These are phyloP conservation scores for Chiridota heheva DNA, from an alignment of 35 echinoderm and acorn worm species.

Conservation along the genomic window DNA sequence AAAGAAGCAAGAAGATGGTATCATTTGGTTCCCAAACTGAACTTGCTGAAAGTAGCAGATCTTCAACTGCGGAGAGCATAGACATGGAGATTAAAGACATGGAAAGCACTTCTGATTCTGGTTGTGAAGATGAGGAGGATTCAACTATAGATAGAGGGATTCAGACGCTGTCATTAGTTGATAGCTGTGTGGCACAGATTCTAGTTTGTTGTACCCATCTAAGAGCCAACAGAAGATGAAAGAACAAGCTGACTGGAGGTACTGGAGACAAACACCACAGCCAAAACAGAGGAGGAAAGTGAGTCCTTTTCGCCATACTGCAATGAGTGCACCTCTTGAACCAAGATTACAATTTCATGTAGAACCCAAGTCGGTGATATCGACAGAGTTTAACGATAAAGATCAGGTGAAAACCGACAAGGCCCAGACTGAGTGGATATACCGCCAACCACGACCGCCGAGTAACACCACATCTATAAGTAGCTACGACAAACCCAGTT, in stretches of 20 bases:
- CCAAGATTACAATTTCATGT: slow-evolving; percentile 59
- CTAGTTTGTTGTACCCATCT: slow-evolving; percentile 37
- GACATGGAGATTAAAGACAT: not conserved
- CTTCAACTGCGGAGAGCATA: not conserved
- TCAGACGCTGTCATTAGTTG: slow-evolving; percentile 53
- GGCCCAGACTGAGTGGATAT: slow-evolving; percentile 56
- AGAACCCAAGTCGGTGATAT: slow-evolving; percentile 40
- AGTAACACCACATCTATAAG: too few species aligned
- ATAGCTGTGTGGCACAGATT: slow-evolving; percentile 61
- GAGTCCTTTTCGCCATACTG: slow-evolving; percentile 70
- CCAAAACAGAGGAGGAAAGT: slow-evolving; percentile 29
- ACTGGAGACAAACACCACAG: slow-evolving; percentile 59
- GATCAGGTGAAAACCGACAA: slow-evolving; percentile 39
- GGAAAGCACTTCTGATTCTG: not conserved
- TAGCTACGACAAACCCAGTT: too few species aligned
- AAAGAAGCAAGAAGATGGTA: not conserved
- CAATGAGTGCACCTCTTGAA: slow-evolving; percentile 61
- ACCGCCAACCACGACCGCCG: slow-evolving; percentile 43
- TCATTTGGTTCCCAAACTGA: slow-evolving; percentile 3
- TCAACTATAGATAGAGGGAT: slow-evolving; percentile 33
- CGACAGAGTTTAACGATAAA: slow-evolving; percentile 36
- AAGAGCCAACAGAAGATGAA: not conserved
- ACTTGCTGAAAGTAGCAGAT: slow-evolving; percentile 23
- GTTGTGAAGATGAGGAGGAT: slow-evolving; percentile 20
- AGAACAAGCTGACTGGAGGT: slow-evolving; percentile 53